Conservation (phyloP, 2,113 vertebrate genomes). For the Panthera leo region DNA sequence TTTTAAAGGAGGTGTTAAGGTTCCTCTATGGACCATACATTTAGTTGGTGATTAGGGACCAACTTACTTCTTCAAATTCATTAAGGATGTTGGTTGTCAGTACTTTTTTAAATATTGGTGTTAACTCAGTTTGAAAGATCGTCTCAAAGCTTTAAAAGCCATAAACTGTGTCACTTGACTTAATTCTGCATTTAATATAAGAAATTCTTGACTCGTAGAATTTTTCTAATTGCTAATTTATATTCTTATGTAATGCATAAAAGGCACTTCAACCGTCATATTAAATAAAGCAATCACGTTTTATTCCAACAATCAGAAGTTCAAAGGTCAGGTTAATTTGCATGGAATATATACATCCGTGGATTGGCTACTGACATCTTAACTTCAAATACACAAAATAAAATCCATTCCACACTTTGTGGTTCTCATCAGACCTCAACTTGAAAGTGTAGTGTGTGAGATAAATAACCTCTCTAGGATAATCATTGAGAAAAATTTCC, state of each 20-base stretch:
- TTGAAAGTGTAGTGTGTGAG: neutral
- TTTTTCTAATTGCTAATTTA: conserved; percentile 5
- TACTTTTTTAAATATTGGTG: neutral
- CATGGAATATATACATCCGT: neutral
- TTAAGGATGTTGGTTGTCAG: neutral
- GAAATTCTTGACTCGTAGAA: neutral
- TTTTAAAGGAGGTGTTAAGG: neutral
- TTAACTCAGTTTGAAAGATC: neutral
- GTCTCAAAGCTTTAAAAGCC: neutral
- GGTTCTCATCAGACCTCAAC: neutral
- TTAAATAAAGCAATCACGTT: neutral
- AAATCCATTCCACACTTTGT: neutral
- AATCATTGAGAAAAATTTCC: neutral
- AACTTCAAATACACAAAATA: neutral
- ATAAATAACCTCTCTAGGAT: neutral
- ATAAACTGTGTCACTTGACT: neutral
- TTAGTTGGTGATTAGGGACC: neutral
- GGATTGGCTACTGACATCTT: neutral
- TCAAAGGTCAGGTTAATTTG: neutral
- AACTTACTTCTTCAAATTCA: neutral
- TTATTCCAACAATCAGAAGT: neutral
- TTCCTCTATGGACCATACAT: neutral
- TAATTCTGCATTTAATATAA: neutral
- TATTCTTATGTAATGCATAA: neutral
- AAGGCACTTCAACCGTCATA: neutral